A percentile compares a stretch with the other conserved stretches of the same genome.
Evolutionary conservation across 1,140 invertebrate genomes (phyloP).

Genomic region (Gonatopus flavifemur): DNA sequence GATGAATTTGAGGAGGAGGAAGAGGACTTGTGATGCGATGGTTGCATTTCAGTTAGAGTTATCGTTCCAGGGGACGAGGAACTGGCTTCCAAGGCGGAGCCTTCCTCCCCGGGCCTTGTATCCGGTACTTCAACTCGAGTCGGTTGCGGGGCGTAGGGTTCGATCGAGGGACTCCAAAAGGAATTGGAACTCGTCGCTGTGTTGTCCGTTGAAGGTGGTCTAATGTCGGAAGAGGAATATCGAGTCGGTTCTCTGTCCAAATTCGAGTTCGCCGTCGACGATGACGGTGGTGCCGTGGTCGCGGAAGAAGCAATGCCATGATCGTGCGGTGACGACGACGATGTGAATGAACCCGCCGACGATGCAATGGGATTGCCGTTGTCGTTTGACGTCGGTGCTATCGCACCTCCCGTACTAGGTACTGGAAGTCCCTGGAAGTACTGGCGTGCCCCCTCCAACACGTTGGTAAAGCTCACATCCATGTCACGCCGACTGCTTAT

Average conservation of each 20-base stretch:
- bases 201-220: constrained; percentile 21
- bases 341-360: constrained; percentile 45
- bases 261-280: constrained; percentile 29
- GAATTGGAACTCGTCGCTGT: constrained; percentile 10
- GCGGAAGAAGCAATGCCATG: constrained; percentile 28
- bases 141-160: constrained; percentile 47
- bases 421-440: constrained; percentile 76
- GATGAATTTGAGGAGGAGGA: constrained; percentile 1
- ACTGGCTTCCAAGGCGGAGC: constrained; percentile 34
- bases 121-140: constrained; percentile 50
- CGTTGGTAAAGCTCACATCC: constrained; percentile 76
- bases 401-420: constrained; percentile 57
- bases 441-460: constrained; percentile 76
- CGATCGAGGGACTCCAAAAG: constrained; percentile 46
- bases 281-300: constrained; percentile 29
- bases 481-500: constrained; percentile 63
- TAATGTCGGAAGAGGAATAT: constrained; percentile 25
- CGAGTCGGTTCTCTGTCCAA: constrained; percentile 30
- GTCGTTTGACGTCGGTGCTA: constrained; percentile 50
- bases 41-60: constrained; percentile 52
- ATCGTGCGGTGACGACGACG: constrained; percentile 48
- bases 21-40: constrained; percentile 30
- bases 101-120: constrained; percentile 48
- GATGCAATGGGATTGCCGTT: constrained; percentile 47
- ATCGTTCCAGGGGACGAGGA: constrained; percentile 29